Percentiles rank a stretch among this genome's conserved stretches.
These are phyloP conservation scores for Gracilinanus agilis DNA, from an alignment of 2,113 vertebrate species.

Conservation along the genomic window DNA sequence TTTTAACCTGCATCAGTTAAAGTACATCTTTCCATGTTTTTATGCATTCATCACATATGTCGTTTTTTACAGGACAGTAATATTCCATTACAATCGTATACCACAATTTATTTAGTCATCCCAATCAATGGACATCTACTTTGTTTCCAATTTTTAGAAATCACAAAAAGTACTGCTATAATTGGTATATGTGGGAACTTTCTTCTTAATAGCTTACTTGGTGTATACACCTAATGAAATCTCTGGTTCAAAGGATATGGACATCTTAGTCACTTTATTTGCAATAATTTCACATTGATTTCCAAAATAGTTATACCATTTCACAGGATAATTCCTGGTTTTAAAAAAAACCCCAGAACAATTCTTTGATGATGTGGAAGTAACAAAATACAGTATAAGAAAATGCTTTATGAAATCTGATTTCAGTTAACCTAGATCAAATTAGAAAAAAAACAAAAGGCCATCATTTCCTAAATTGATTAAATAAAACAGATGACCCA, in stretches of 20 bases:
- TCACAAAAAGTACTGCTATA: neutral
- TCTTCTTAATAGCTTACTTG: neutral
- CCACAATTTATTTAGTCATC: too few relatives aligned
- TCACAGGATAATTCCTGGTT: neutral
- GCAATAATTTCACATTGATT: neutral
- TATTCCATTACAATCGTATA: neutral
- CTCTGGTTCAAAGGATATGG: neutral
- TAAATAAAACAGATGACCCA: slow-evolving; percentile 7
- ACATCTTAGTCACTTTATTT: neutral
- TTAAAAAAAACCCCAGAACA: neutral
- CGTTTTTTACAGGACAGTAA: neutral
- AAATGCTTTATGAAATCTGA: slow-evolving; percentile 20
- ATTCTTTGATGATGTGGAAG: neutral
- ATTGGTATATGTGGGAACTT: neutral
- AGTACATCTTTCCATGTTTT: neutral
- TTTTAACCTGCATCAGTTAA: neutral
- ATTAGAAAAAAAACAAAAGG: slow-evolving; percentile 32
- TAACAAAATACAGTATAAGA: slow-evolving; percentile 36
- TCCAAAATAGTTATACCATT: neutral
- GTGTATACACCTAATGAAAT: slow-evolving; percentile 15
- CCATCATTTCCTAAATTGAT: slow-evolving; percentile 51
- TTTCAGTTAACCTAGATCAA: slow-evolving; percentile 18
- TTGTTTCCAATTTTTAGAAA: neutral
- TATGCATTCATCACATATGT: neutral
- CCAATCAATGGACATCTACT: neutral